phyloP scores from a whole-genome alignment of 37 sponge, comb jelly and placozoan genomes.

The Spongia lamella region DNA sequence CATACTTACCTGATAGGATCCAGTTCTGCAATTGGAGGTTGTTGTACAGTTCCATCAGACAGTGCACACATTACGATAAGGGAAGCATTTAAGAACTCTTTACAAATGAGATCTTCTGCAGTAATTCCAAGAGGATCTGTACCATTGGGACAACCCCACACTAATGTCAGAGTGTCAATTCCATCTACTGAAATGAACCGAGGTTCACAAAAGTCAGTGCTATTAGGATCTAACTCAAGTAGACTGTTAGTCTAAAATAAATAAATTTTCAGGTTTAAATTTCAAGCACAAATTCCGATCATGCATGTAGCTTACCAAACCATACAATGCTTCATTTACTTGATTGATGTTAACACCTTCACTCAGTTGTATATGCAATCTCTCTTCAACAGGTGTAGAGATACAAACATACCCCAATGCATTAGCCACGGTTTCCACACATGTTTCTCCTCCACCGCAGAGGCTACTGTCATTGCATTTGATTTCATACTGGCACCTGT shows the following conservation, averaged over 20 bases:
- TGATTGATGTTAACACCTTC: background rate
- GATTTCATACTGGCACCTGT: slow-evolving; percentile 43
- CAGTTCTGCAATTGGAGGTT: background rate
- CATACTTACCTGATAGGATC: too few relatives aligned
- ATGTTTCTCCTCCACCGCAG: slow-evolving; percentile 33
- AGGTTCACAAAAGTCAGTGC: slow-evolving; percentile 17
- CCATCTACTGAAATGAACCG: background rate
- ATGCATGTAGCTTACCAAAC: too few relatives aligned
- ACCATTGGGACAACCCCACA: slow-evolving; percentile 72
- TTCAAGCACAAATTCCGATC: too few relatives aligned
- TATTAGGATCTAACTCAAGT: too few relatives aligned
- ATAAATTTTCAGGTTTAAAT: too few relatives aligned
- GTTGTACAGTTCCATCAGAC: slow-evolving; percentile 25
- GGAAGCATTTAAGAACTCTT: slow-evolving; percentile 5
- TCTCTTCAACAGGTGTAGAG: background rate
- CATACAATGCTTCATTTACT: background rate
- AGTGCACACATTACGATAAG: slow-evolving; percentile 27
- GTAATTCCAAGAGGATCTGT: slow-evolving; percentile 18
- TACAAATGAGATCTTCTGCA: slow-evolving; percentile 34
- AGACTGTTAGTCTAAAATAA: too few relatives aligned
- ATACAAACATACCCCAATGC: slow-evolving; percentile 45
- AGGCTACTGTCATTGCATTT: slow-evolving; percentile 24
- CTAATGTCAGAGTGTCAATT: slow-evolving; percentile 1
- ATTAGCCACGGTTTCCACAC: slow-evolving; percentile 48
- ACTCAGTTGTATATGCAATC: too few relatives aligned